These are phyloP conservation scores for Ephydatia muelleri DNA, from an alignment of 37 sponge, comb jelly and placozoan species.

Conservation along the genomic window DNA sequence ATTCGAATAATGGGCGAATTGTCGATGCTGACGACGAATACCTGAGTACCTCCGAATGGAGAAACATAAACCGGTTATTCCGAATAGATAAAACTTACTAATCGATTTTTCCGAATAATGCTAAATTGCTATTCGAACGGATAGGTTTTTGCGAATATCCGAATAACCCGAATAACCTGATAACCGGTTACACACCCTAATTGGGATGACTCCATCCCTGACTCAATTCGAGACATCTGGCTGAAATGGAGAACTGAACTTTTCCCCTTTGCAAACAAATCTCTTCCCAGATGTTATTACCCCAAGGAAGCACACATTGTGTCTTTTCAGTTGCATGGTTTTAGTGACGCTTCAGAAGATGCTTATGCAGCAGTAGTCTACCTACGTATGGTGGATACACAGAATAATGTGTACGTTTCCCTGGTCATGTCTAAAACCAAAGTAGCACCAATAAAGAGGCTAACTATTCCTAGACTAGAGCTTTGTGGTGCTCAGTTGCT, in stretches of 20 bases:
- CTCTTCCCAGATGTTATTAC: conserved; percentile 33
- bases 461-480: conserved; percentile 35
- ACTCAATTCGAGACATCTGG: conserved; percentile 24
- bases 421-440: conserved; percentile 33
- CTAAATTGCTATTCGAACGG: too few relatives aligned
- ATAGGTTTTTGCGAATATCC: too few relatives aligned
- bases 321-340: conserved; percentile 31
- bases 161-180: too few relatives aligned
- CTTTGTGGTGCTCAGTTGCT: conserved; percentile 31
- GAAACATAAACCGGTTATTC: too few relatives aligned
- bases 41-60: too few relatives aligned
- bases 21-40: too few relatives aligned
- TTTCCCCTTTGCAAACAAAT: not conserved
- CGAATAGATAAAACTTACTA: too few relatives aligned
- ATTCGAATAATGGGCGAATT: too few relatives aligned
- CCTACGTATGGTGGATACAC: conserved; percentile 6
- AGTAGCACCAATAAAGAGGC: conserved; percentile 25
- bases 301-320: not conserved
- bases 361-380: too few relatives aligned
- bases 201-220: conserved; percentile 38
- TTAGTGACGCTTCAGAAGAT: conserved; percentile 30
- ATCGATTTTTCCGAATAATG: too few relatives aligned
- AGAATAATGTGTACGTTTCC: conserved; percentile 13
- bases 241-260: conserved; percentile 27
- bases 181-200: too few relatives aligned